Evolutionary conservation across 2,113 vertebrate genomes (phyloP).

Genomic region (Podarcis cretensis): DNA sequence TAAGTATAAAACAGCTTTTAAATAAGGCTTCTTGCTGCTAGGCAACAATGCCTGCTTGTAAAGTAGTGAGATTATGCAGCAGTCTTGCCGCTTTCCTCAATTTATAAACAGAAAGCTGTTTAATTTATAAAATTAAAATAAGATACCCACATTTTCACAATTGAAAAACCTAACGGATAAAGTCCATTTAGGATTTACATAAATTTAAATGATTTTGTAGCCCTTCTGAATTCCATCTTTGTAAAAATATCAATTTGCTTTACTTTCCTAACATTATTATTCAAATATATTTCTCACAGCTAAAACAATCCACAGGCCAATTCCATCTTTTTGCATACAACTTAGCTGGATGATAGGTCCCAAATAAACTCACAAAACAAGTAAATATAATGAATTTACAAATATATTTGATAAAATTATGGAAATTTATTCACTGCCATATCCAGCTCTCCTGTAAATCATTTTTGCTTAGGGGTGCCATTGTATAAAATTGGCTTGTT

Average conservation of each 20-base stretch:
- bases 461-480: slow-evolving; percentile 24
- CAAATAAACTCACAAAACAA: not conserved
- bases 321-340: not conserved
- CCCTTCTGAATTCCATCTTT: not conserved
- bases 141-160: not conserved
- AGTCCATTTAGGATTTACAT: not conserved
- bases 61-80: not conserved
- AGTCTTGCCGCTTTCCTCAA: not conserved
- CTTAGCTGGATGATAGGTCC: not conserved
- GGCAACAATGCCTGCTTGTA: not conserved
- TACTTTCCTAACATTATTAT: not conserved
- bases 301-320: not conserved
- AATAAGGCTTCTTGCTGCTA: not conserved
- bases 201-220: not conserved
- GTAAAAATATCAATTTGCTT: not conserved
- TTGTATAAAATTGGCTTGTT: not conserved
- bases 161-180: slow-evolving; percentile 5
- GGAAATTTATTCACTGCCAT: slow-evolving; percentile 5
- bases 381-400: not conserved
- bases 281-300: not conserved
- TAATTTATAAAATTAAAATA: slow-evolving; percentile 19
- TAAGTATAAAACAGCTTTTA: not conserved
- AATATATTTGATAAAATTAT: not conserved
- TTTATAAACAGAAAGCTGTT: not conserved
- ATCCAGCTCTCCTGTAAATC: not conserved